Evolutionary conservation across 1,140 invertebrate species (phyloP), one percentile per base, ranked within the genome.

Genomic region (Ceratoteleas bidentatus): DNA sequence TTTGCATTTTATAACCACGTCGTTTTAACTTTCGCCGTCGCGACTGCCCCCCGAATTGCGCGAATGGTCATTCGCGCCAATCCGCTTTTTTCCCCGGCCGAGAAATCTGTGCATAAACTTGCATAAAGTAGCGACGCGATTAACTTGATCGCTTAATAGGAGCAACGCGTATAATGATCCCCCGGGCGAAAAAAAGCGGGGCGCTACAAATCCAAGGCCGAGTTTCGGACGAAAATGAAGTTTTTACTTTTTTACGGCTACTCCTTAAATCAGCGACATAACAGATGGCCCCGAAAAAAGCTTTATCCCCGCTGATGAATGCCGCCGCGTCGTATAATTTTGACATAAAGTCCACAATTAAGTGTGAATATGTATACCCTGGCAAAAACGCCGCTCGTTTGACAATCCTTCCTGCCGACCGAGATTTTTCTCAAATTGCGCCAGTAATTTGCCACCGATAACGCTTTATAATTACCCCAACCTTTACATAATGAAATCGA

Each of bases 301-400:
- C 57, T 74, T 65, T 65, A 78, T 74, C 64, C 40, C 53, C 34
- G 74, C 58, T 83, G 74, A 83, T 78, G 74, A 83, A 74, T 78
- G 69, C 64, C 58, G 69, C 80, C 74, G 80, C 74, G 52, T 34
- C 74, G 74, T 83, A 83, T 83, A 83, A 83, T 83, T 83, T 83
- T 74, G 69, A 78, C 80, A 78, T 83, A 83, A 83, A 77, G 64
- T 83, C 53, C 80, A 83, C 80, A 77, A 83, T 83, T 83, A 83
- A 77, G 80, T 83, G 80, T 61, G 75, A 83, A 83, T 78, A 78
- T 75, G 69, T 78, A 70, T 78, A 70, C 58, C 16, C 32, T 24
- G 65, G 58, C 40, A 77, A 82, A 82, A 70, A 69, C 0, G 56
- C 32, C 47, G 62, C 40, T 68, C 64, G 49, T 53, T 69, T 57